A percentile compares a stretch with the other conserved stretches of the same genome.
phyloP scores from a whole-genome alignment of 2,888 invertebrate genomes.

The Aphidoletes aphidimyza region DNA sequence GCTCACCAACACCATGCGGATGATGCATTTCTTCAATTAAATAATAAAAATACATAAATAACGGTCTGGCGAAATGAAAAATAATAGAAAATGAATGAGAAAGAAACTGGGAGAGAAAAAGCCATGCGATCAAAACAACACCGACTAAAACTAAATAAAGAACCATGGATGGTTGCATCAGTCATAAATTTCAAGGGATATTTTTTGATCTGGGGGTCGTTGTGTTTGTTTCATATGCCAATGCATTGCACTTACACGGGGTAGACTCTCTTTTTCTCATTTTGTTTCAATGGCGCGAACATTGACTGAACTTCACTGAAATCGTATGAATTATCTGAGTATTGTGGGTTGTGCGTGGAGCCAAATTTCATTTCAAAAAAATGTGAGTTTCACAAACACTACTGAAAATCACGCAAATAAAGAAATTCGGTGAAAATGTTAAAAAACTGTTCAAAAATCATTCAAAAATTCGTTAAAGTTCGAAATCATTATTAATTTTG shows the following conservation, averaged over 20 bases:
- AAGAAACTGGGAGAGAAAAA: not conserved
- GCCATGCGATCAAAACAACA: slow-evolving; percentile 20
- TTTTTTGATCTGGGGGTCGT: slow-evolving; percentile 6
- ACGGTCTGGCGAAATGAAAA: slow-evolving; percentile 47
- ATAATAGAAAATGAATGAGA: not conserved
- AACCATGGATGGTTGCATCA: slow-evolving; percentile 39
- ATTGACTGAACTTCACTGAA: too few relatives aligned
- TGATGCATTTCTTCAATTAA: slow-evolving; percentile 54
- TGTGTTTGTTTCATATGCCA: not conserved
- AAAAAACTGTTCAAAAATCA: too few relatives aligned
- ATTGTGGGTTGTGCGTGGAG: too few relatives aligned
- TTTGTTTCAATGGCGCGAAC: not conserved
- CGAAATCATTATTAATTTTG: too few relatives aligned
- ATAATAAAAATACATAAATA: slow-evolving; percentile 54
- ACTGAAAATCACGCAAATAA: too few relatives aligned
- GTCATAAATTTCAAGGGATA: slow-evolving; percentile 37
- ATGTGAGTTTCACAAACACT: too few relatives aligned
- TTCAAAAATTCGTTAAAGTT: too few relatives aligned
- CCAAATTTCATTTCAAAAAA: too few relatives aligned
- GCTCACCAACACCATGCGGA: slow-evolving; percentile 44
- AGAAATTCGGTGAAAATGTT: too few relatives aligned
- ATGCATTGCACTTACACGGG: not conserved
- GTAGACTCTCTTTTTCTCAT: not conserved
- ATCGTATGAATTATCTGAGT: too few relatives aligned
- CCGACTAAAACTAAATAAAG: slow-evolving; percentile 24